phyloP scores from a whole-genome alignment of 2,888 invertebrate species.

The Arge pagana region DNA sequence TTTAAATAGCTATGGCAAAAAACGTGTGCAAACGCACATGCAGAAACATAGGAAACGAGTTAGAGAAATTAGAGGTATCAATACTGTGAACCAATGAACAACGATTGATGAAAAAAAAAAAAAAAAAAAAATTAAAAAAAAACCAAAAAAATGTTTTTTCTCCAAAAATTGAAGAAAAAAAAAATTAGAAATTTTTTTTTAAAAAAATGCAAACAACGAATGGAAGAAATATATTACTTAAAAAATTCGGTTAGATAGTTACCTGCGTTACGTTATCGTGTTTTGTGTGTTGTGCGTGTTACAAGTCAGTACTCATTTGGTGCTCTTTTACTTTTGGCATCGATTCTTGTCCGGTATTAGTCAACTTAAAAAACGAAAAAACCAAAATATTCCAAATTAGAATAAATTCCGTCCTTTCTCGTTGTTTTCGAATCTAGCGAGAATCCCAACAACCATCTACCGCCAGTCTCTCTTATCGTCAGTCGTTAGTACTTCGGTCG shows the following conservation, averaged over 20 bases:
- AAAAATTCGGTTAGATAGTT: conserved; percentile 53
- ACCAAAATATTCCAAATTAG: conserved; percentile 43
- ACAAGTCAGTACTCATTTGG: conserved; percentile 57
- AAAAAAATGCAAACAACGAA: conserved; percentile 30
- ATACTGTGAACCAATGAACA: too few species aligned
- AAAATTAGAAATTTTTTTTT: too few species aligned
- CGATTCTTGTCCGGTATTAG: conserved; percentile 56
- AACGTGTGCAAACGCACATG: conserved; percentile 45
- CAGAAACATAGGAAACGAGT: conserved; percentile 32
- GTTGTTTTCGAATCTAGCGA: too few species aligned
- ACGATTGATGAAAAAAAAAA: conserved; percentile 23
- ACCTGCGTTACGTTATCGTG: conserved; percentile 55
- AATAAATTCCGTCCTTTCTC: conserved; percentile 11
- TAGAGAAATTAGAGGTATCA: conserved; percentile 32
- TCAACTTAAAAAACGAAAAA: conserved; percentile 57
- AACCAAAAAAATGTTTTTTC: conserved; percentile 28
- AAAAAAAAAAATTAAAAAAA: conserved; percentile 23
- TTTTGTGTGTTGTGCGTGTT: conserved; percentile 56
- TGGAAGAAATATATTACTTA: conserved; percentile 35
- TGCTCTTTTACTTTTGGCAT: conserved; percentile 56
- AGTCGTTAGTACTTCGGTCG: too few species aligned
- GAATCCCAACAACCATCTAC: too few species aligned
- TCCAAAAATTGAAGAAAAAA: conserved; percentile 11
- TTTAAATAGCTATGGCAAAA: conserved; percentile 32
- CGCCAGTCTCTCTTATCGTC: too few species aligned